A percentile compares a stretch with the other conserved stretches of the same genome.
Evolutionary conservation across 2,888 invertebrate species (phyloP).

Genomic region (Limenitis camilla): DNA sequence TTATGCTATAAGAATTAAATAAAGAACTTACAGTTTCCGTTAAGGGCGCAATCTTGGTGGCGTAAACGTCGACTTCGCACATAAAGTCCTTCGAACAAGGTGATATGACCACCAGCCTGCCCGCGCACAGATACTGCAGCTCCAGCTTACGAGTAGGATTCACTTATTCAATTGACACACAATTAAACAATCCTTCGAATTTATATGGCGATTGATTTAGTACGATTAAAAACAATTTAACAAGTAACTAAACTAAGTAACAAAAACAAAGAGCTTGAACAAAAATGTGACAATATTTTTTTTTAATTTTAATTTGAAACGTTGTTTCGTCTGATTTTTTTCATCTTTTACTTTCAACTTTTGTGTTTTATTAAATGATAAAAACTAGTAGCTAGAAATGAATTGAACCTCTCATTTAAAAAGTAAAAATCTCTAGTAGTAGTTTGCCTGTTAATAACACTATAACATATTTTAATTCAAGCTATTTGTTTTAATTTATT

Average conservation of each 20-base stretch:
- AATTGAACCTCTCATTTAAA: no score
- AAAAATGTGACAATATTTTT: no score
- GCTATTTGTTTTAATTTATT: neutral
- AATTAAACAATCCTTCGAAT: slow-evolving; percentile 18
- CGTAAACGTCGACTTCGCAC: slow-evolving; percentile 50
- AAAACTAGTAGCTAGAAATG: no score
- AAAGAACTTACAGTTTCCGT: slow-evolving; percentile 52
- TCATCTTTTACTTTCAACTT: no score
- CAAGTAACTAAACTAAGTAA: neutral
- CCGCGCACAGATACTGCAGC: slow-evolving; percentile 49
- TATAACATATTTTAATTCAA: no score
- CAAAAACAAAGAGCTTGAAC: neutral
- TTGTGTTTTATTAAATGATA: no score
- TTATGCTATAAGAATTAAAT: neutral
- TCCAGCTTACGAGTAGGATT: slow-evolving; percentile 29
- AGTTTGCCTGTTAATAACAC: no score
- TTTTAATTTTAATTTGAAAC: no score
- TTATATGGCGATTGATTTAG: slow-evolving; percentile 10
- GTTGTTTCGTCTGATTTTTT: no score
- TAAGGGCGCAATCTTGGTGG: slow-evolving; percentile 62
- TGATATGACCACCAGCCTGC: slow-evolving; percentile 44
- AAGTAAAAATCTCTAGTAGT: no score
- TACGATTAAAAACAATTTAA: slow-evolving; percentile 5
- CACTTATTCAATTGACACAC: slow-evolving; percentile 22
- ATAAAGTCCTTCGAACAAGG: slow-evolving; percentile 39